Evolutionary conservation across 2,797 vertebrate genomes (phyloP), one percentile per base, ranked within the genome.

Genomic region (Craterocephalus amniculus): DNA sequence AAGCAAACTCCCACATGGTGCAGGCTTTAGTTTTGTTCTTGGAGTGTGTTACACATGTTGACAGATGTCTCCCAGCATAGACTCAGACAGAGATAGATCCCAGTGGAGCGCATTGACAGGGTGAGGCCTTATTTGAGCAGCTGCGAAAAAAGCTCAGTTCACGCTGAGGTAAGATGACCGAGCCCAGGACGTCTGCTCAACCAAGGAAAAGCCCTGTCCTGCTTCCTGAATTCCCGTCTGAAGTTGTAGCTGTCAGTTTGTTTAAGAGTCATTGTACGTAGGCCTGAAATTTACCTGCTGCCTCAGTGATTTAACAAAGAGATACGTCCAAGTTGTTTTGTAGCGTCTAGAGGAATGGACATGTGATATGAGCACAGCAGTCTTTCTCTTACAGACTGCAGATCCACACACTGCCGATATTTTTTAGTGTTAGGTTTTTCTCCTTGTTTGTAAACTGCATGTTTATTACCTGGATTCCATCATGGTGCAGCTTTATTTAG

Each of bases 1-100:
- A 89, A 74, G 79, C 83, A 65, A 60, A 73, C 58, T 83, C 90
- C 88, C 89, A 80, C 70, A 54, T 78, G 78, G 79, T 78, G 71
- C 74, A 72, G 65, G 56, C 73, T 83, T 82, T 51, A 75, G 83
- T 84, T 88, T 85, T 89, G 86, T 89, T 91, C 83, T 80, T 83
- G 67, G 74, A 80, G 83, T 78, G 75, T 43, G 64, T 87, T 87
- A 88, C 86, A 87, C 79, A 72, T 90, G 89, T 89, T 91, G 91
- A 94, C 92, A 93, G 88, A 93, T 93, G 93, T 92, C 91, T 87
- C 57, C 54, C 55, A 80, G 80, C 83, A 87, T 89, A 73, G 83
- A 83, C 67, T 78, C 70, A 85, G 83, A 85, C 88, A 86, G 75
- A 49, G 77, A 78, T 56, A 79, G 72, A 89, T 87, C 86, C 89